Base-by-base conservation (phyloP, 2,113 vertebrate species). In the Phodopus roborovskii region DNA sequence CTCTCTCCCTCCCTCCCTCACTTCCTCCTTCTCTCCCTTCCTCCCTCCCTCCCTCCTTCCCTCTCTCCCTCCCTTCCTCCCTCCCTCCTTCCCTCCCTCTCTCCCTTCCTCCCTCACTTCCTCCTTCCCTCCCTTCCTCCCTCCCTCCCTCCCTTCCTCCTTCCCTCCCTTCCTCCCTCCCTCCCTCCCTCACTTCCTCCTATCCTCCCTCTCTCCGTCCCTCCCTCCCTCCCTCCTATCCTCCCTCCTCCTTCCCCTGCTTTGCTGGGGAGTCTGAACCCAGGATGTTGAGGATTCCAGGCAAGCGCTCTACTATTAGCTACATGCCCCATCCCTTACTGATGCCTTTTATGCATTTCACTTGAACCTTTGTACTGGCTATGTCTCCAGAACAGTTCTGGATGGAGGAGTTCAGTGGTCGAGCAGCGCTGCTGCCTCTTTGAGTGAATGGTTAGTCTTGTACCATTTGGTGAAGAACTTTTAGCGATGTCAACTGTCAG, bases 81-180 rank as follows among this genome's bases (percentile, higher is more conserved):
- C 45, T 45, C 45, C 45, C 45, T 45, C 45, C 45, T 5, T 16
- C 16, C 74, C 12, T 39, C 22, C 5, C 24, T 9, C 11, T 12
- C 39, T 15, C 11, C 13, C 48, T 48, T 11, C 11, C 19, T 12
- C 17, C 77, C 7, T 20, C 45, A 4, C 45, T 45, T 6, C 45
- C 45, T 45, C 6, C 3, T 6, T 45, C 45, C 6, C 6, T 6
- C 45, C 45, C 6, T 6, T 6, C 45, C 0, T 0, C 7, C 9
- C 16, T n/a, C n/a, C n/a, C n/a, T n/a, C n/a, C n/a, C n/a, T n/a
- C n/a, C n/a, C n/a, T n/a, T n/a, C n/a, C n/a, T n/a, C n/a, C 30
- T 10, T 53, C 30, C 39, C 45, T 42, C 3, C 1, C 33, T 15
- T 16, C 45, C 45, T 45, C 45, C 45, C 45, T 45, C 45, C 45